These are phyloP conservation scores for Lathamus discolor DNA, from an alignment of 2,113 vertebrate genomes.

Conservation along the genomic window DNA sequence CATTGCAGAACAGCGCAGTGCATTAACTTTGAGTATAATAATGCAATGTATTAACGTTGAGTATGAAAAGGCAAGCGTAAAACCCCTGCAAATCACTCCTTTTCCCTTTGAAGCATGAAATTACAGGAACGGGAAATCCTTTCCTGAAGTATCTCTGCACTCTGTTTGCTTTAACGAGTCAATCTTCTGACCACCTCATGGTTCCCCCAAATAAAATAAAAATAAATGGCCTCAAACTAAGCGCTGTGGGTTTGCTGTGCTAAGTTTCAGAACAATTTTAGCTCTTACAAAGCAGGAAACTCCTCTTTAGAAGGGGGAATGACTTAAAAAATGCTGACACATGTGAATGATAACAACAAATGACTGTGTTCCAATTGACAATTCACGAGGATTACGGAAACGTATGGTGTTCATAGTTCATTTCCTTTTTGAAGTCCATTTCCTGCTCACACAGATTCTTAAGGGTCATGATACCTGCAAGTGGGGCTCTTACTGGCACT, in stretches of 20 bases:
- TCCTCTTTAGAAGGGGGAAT: background rate
- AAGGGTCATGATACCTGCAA: background rate
- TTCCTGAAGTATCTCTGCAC: background rate
- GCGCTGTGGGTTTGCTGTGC: background rate
- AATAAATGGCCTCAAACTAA: conserved; percentile 40
- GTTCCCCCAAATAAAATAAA: conserved; percentile 28
- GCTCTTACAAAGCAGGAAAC: background rate
- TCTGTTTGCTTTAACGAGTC: conserved; percentile 20
- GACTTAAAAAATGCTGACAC: background rate
- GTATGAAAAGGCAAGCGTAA: background rate
- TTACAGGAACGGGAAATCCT: background rate
- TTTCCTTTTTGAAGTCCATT: background rate
- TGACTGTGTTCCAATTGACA: background rate
- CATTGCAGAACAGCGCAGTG: background rate
- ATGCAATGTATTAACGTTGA: background rate
- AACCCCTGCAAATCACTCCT: conserved; percentile 9
- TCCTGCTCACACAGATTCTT: background rate
- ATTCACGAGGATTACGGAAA: background rate
- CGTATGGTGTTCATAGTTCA: background rate
- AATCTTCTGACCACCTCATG: conserved; percentile 21
- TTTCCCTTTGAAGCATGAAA: conserved; percentile 12
- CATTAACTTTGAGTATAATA: background rate
- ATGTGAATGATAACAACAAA: background rate
- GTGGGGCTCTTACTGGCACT: background rate
- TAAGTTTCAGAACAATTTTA: background rate